Conservation (phyloP, 2,797 vertebrate genomes). For the Triplophysa bombifrons region DNA sequence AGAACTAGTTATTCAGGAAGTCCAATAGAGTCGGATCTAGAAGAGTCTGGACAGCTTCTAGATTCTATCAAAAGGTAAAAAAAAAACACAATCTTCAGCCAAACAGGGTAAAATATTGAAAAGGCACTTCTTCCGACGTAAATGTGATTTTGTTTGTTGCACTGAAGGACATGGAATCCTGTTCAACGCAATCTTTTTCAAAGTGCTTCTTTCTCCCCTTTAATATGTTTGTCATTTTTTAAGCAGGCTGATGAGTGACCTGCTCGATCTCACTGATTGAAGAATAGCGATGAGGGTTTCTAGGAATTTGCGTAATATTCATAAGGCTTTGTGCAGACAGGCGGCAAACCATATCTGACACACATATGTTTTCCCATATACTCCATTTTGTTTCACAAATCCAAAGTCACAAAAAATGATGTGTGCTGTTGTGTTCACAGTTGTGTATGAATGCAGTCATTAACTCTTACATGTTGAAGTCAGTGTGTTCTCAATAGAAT, state of each 20-base stretch:
- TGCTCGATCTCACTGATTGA: slow-evolving; percentile 24
- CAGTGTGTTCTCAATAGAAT: too few species aligned
- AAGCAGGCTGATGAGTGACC: slow-evolving; percentile 41
- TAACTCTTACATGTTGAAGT: too few species aligned
- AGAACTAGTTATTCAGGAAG: slow-evolving; percentile 24
- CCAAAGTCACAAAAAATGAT: too few species aligned
- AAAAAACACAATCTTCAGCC: slow-evolving; percentile 2
- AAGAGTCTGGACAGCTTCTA: background rate
- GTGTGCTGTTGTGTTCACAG: too few species aligned
- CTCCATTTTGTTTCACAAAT: background rate
- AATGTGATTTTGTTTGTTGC: slow-evolving; percentile 13
- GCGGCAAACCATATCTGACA: background rate
- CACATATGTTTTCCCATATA: background rate
- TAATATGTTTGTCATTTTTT: slow-evolving; percentile 51
- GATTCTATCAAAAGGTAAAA: slow-evolving; percentile 5
- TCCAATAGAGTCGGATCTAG: background rate
- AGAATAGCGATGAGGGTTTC: background rate
- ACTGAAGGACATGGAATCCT: slow-evolving; percentile 26
- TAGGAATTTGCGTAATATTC: slow-evolving; percentile 8
- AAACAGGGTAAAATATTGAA: slow-evolving; percentile 13
- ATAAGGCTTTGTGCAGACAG: background rate
- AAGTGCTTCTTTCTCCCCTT: slow-evolving; percentile 1
- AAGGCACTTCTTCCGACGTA: background rate
- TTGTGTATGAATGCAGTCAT: too few species aligned
- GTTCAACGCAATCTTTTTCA: slow-evolving; percentile 40